Conservation (phyloP, 2,113 vertebrate species). For the Tetrao urogallus region DNA sequence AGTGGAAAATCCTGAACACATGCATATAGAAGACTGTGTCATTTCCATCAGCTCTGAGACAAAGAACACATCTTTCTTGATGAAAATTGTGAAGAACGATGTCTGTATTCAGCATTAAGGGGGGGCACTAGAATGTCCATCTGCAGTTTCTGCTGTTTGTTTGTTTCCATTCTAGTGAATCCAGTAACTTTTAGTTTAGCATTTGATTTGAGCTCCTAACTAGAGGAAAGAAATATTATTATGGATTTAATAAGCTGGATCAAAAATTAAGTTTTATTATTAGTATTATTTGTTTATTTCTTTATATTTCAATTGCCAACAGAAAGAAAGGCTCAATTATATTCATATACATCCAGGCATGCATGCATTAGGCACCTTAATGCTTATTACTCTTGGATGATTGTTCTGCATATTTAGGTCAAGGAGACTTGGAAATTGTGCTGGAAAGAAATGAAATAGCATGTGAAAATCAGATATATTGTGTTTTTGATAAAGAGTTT, state of each 20-base stretch:
- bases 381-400: background rate
- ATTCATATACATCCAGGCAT: background rate
- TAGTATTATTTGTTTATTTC: background rate
- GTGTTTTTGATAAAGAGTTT: background rate
- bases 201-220: background rate
- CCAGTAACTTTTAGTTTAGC: background rate
- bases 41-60: background rate
- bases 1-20: accelerated
- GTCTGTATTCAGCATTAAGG: background rate
- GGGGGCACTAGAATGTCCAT: accelerated
- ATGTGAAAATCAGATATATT: background rate
- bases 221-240: background rate
- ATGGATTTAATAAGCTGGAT: background rate
- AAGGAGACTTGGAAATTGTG: background rate
- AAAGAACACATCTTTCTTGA: background rate
- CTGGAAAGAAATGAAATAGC: background rate
- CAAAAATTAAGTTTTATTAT: background rate
- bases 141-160: accelerated
- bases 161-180: background rate
- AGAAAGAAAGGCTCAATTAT: background rate
- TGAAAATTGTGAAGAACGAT: background rate
- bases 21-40: background rate
- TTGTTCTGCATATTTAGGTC: background rate
- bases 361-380: background rate
- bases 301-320: background rate